A percentile compares a stretch with the other conserved stretches of the same genome.
Conservation (phyloP, 2,888 invertebrate species). For the Hirtodrosophila histrioides region DNA sequence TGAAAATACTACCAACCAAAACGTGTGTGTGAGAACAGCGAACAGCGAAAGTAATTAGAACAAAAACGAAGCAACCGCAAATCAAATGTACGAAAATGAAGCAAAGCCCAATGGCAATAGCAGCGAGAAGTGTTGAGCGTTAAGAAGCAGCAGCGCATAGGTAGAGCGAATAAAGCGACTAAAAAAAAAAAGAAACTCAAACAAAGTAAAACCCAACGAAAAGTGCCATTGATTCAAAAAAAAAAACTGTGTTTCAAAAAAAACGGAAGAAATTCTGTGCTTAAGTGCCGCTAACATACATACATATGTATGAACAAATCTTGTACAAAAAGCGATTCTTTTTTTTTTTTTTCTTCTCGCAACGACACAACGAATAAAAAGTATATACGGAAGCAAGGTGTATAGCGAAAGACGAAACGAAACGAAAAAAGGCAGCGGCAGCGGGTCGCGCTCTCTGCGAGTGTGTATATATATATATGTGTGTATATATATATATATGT, state of each 20-base stretch:
- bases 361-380: constrained; percentile 55
- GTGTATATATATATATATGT: constrained; percentile 15
- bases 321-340: constrained; percentile 48
- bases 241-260: constrained; percentile 12
- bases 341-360: constrained; percentile 43
- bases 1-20: constrained; percentile 27
- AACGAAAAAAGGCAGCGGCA: constrained; percentile 59
- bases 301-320: constrained; percentile 25
- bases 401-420: constrained; percentile 67
- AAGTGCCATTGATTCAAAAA: constrained; percentile 39
- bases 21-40: constrained; percentile 31
- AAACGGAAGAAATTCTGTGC: constrained; percentile 23
- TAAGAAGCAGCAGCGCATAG: constrained; percentile 55
- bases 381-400: constrained; percentile 77
- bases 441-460: constrained; percentile 54
- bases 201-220: constrained; percentile 27
- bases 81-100: constrained; percentile 42
- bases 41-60: constrained; percentile 66
- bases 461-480: constrained; percentile 20
- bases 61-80: constrained; percentile 43
- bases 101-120: constrained; percentile 43
- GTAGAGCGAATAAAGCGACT: constrained; percentile 47
- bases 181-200: constrained; percentile 37
- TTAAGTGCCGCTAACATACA: constrained; percentile 36
- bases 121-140: constrained; percentile 61